Evolutionary conservation across 1,140 invertebrate species (phyloP), one percentile per base, ranked within the genome.

Genomic region (Aphelinus certus): DNA sequence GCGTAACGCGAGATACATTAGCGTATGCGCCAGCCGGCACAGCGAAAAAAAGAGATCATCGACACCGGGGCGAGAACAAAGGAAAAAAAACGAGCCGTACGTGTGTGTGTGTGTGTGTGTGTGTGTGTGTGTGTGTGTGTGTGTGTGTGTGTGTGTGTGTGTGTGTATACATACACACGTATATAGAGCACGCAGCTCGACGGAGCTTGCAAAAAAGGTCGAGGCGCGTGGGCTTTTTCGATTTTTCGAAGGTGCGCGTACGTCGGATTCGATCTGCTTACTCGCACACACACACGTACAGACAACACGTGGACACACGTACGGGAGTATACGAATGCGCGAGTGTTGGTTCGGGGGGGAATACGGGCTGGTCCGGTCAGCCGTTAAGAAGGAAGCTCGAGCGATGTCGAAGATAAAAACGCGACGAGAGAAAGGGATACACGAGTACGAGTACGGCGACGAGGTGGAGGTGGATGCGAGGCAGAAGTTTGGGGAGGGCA

Each of bases 321-420:
- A 7, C 9, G 4, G 63, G 47, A 26, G 26, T 26, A 26, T 26
- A 26, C 26, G 26, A 26, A 26, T 26, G 26, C 26, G 26, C 26
- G 26, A 26, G 26, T 26, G 26, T 26, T 26, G 26, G 26, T 26
- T 26, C 26, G 26, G 26, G 26, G 26, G 26, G 26, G 26, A 26
- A 26, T 26, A 26, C 51, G 51, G 51, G 4, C 51, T 4, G 9
- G 77, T 80, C 79, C 80, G 82, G 80, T 84, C 81, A 82, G 76
- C 79, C 80, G 81, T 83, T 83, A 83, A 83, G 81, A 81, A 82
- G 79, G 82, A 84, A 84, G 83, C 82, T 83, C 79, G 73, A 81
- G 77, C 79, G 83, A 83, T 83, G 81, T 81, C 80, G 56, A 82
- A 84, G 82, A 84, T 84, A 83, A 84, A 79, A 75, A 67, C 72